Percentiles rank a stretch among this genome's conserved stretches.
These are phyloP conservation scores for Apis laboriosa DNA, from an alignment of 1,140 invertebrate species.

Conservation along the genomic window DNA sequence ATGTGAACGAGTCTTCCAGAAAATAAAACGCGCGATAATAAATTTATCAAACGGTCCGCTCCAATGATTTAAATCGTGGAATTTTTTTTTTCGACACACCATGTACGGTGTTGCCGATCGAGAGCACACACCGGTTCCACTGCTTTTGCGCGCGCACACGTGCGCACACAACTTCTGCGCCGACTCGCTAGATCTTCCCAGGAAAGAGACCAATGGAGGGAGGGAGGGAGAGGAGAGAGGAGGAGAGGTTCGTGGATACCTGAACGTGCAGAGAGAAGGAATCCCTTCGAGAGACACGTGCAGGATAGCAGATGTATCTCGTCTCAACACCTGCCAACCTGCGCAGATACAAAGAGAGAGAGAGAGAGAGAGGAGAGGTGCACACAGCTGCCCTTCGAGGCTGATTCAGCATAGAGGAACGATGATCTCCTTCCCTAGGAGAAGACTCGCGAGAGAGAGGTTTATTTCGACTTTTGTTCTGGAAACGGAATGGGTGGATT, in stretches of 20 bases:
- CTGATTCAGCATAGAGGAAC: conserved; percentile 7
- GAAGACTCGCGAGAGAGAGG: background rate
- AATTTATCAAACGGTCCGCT: conserved; percentile 4
- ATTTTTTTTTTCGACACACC: conserved; percentile 33
- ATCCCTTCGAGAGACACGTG: conserved; percentile 55
- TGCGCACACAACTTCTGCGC: background rate
- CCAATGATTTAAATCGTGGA: conserved; percentile 21
- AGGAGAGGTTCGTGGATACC: background rate
- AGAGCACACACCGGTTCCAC: conserved; percentile 28
- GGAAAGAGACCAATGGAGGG: too few species aligned
- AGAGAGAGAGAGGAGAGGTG: conserved; percentile 42
- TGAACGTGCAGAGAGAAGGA: background rate
- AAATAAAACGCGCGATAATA: background rate
- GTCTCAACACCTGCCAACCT: conserved; percentile 72
- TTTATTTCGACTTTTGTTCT: background rate
- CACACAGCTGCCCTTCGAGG: conserved; percentile 31
- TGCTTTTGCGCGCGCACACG: conserved; percentile 1
- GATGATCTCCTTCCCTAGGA: conserved; percentile 22
- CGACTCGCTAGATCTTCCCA: background rate
- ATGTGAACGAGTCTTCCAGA: background rate
- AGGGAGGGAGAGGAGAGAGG: too few species aligned
- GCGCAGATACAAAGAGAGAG: conserved; percentile 64
- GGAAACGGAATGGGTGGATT: background rate
- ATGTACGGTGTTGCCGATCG: conserved; percentile 29
- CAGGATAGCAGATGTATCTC: conserved; percentile 72